Evolutionary conservation across 1,140 invertebrate species (phyloP).

Genomic region (Limonius californicus): DNA sequence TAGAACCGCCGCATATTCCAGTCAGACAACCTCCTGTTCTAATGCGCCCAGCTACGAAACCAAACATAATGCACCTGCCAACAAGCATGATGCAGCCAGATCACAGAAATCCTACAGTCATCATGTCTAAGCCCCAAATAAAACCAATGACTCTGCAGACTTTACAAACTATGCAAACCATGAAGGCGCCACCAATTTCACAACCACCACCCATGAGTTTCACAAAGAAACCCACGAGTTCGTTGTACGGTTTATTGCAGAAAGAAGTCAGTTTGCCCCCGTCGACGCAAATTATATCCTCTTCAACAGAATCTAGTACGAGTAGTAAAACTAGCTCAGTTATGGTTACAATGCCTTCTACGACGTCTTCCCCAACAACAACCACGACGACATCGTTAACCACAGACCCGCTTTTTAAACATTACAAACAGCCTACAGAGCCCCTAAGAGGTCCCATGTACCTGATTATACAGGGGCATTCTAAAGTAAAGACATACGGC

Average conservation of each 20-base stretch:
- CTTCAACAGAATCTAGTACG: constrained; percentile 20
- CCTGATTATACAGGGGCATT: constrained; percentile 76
- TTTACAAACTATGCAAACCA: constrained; percentile 40
- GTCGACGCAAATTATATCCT: constrained; percentile 17
- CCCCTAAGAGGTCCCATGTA: constrained; percentile 64
- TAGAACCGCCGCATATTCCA: constrained; percentile 9
- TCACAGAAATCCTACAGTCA: background rate
- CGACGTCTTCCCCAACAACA: constrained; percentile 46
- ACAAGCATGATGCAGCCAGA: constrained; percentile 29
- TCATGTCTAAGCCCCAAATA: constrained; percentile 40
- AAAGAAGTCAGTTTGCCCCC: constrained; percentile 36
- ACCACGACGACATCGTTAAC: constrained; percentile 47
- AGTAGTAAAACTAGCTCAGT: constrained; percentile 32
- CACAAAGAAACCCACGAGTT: constrained; percentile 28
- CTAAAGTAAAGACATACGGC: constrained; percentile 77
- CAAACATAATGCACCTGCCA: constrained; percentile 12
- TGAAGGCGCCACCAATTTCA: constrained; percentile 36
- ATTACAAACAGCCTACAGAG: constrained; percentile 62
- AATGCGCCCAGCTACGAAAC: background rate
- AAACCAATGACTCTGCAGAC: constrained; percentile 40
- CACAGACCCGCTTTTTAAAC: constrained; percentile 56
- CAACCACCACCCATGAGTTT: constrained; percentile 34
- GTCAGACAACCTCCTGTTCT: constrained; percentile 4
- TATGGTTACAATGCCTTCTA: constrained; percentile 36
- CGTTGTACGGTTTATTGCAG: constrained; percentile 39